Conservation (phyloP, 1,140 invertebrate species). For the Drosophila ogumai region DNA sequence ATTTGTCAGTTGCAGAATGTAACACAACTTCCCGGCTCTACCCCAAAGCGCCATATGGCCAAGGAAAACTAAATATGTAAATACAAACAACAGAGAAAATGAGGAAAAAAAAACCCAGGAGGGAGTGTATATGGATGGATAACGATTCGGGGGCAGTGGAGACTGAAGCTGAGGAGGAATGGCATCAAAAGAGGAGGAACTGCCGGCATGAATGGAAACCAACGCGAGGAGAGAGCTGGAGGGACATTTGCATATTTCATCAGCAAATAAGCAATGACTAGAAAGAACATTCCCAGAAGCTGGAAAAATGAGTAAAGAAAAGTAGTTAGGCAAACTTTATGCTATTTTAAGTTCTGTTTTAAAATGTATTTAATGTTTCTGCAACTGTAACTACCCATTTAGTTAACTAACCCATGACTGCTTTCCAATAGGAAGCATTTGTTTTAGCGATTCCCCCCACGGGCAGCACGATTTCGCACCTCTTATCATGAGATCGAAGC, state of each 20-base stretch:
- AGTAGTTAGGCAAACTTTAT: not conserved
- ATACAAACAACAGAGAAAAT: constrained; percentile 34
- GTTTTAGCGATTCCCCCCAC: constrained; percentile 31
- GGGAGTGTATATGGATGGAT: constrained; percentile 8
- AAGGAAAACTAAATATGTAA: constrained; percentile 32
- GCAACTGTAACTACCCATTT: not conserved
- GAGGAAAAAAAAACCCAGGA: constrained; percentile 1
- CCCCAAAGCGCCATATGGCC: constrained; percentile 39
- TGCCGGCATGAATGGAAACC: constrained; percentile 14
- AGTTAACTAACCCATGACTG: not conserved
- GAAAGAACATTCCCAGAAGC: not conserved
- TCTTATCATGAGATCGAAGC: constrained; percentile 38
- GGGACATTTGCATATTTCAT: constrained; percentile 45
- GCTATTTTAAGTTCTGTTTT: not conserved
- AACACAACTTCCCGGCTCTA: constrained; percentile 2
- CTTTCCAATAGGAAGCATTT: constrained; percentile 12
- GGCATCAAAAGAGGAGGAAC: not conserved
- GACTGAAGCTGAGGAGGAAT: constrained; percentile 26
- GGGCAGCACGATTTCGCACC: constrained; percentile 46
- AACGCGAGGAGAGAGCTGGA: not conserved
- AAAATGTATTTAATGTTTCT: not conserved
- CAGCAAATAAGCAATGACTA: constrained; percentile 33
- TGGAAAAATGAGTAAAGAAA: not conserved
- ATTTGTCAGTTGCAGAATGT: constrained; percentile 21
- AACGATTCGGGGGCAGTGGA: constrained; percentile 31